Percentiles rank a stretch among this genome's conserved stretches.
Conservation (phyloP, 1,140 invertebrate species). For the Doryteuthis pealeii region DNA sequence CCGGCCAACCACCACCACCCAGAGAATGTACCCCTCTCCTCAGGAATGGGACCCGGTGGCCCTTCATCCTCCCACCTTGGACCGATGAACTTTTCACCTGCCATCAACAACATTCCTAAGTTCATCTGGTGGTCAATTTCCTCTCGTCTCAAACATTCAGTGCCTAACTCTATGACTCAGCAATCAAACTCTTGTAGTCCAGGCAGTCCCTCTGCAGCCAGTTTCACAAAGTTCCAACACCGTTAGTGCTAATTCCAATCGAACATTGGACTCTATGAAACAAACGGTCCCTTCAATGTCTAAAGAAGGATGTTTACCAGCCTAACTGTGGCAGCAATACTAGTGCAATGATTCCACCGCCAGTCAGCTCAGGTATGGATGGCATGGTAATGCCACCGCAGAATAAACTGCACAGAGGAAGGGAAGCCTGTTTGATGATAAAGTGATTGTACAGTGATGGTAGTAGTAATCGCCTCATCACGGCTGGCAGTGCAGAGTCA, state of each 20-base stretch:
- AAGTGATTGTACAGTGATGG: constrained; percentile 9
- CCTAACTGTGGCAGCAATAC: neutral
- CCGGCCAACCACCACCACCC: constrained; percentile 22
- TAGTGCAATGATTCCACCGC: neutral
- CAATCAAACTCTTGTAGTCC: constrained; percentile 6
- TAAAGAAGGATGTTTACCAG: neutral
- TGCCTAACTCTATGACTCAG: constrained; percentile 35
- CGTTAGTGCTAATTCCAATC: constrained; percentile 8
- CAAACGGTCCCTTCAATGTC: neutral
- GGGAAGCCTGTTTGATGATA: neutral
- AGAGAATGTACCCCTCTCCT: constrained; percentile 21
- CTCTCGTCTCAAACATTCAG: constrained; percentile 34
- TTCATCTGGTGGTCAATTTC: constrained; percentile 40
- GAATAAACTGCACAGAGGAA: neutral
- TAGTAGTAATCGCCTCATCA: neutral
- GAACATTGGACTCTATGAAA: constrained; percentile 6
- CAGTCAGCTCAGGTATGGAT: neutral
- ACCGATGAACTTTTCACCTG: constrained; percentile 25
- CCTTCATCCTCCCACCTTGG: constrained; percentile 7
- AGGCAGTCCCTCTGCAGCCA: neutral
- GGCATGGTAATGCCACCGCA: neutral
- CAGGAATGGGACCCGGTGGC: constrained; percentile 20
- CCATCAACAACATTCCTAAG: constrained; percentile 39
- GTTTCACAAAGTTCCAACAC: neutral
- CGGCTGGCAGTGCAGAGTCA: constrained; percentile 17